phyloP scores from a whole-genome alignment of 2,888 invertebrate genomes.

The Torymus tubicola region DNA sequence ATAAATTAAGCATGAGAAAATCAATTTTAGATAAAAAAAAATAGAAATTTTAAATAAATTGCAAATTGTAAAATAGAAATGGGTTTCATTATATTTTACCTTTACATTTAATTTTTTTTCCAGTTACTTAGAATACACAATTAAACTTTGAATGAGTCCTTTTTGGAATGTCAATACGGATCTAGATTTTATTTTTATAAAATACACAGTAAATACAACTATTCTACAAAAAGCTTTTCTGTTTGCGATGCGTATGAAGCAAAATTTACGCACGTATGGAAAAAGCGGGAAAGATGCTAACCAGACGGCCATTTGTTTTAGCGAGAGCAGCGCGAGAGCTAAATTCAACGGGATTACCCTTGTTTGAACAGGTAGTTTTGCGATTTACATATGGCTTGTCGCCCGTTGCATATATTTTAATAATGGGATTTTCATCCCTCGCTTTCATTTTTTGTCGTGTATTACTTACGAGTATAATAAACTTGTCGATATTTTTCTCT shows the following conservation, averaged over 20 bases:
- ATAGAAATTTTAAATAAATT: too few relatives aligned
- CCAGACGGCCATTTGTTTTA: slow-evolving; percentile 15
- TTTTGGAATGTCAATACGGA: too few relatives aligned
- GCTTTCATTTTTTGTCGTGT: background rate
- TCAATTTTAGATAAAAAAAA: too few relatives aligned
- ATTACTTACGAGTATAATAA: slow-evolving; percentile 1
- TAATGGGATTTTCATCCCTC: slow-evolving; percentile 35
- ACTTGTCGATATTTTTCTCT: slow-evolving; percentile 5
- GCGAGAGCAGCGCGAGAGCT: slow-evolving; percentile 2
- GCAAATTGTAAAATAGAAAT: too few relatives aligned
- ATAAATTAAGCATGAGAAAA: too few relatives aligned
- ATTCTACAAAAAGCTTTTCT: slow-evolving; percentile 1
- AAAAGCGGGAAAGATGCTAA: slow-evolving; percentile 7
- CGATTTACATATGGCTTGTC: slow-evolving; percentile 24
- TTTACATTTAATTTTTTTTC: too few relatives aligned
- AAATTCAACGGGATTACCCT: slow-evolving; percentile 29
- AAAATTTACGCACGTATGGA: slow-evolving; percentile 11
- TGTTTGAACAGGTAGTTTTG: slow-evolving; percentile 40
- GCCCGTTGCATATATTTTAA: slow-evolving; percentile 13
- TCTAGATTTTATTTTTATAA: too few relatives aligned
- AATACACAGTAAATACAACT: background rate
- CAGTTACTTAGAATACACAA: too few relatives aligned
- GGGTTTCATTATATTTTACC: too few relatives aligned
- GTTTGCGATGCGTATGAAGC: background rate
- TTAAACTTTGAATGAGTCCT: too few relatives aligned